Evolutionary conservation across 2,888 invertebrate species (phyloP).

Genomic region (Lasioglossum lativentre): DNA sequence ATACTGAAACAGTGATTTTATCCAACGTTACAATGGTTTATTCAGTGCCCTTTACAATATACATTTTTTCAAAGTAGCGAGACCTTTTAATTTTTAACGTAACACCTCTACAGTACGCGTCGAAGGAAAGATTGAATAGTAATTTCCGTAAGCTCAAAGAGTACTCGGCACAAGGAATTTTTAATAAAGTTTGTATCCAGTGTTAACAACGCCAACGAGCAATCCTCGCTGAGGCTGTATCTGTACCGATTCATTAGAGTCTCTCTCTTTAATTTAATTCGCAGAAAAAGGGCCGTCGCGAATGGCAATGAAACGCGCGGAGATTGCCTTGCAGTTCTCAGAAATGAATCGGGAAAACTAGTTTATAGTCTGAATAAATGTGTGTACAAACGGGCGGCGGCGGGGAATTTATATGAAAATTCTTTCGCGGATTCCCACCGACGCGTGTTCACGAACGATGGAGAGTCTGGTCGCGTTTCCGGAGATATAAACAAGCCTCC

Average conservation of each 20-base stretch:
- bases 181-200: not conserved
- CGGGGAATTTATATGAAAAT: not conserved
- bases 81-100: not conserved
- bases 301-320: not conserved
- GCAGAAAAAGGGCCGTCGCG: not conserved
- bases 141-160: not conserved
- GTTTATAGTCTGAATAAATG: constrained; percentile 2
- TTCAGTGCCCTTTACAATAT: not conserved
- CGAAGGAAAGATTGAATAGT: not conserved
- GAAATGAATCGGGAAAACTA: not conserved
- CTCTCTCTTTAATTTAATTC: not conserved
- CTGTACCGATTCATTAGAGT: not conserved
- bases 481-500: not conserved
- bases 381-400: not conserved
- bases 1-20: not conserved
- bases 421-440: not conserved
- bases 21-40: not conserved
- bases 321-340: not conserved
- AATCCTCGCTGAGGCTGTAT: not conserved
- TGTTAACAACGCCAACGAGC: not conserved
- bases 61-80: not conserved
- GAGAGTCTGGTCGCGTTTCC: not conserved
- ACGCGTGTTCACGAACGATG: not conserved
- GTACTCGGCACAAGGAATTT: not conserved
- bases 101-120: not conserved